Base-by-base conservation (phyloP, 2,888 invertebrate genomes). In the Dicycla oo region DNA sequence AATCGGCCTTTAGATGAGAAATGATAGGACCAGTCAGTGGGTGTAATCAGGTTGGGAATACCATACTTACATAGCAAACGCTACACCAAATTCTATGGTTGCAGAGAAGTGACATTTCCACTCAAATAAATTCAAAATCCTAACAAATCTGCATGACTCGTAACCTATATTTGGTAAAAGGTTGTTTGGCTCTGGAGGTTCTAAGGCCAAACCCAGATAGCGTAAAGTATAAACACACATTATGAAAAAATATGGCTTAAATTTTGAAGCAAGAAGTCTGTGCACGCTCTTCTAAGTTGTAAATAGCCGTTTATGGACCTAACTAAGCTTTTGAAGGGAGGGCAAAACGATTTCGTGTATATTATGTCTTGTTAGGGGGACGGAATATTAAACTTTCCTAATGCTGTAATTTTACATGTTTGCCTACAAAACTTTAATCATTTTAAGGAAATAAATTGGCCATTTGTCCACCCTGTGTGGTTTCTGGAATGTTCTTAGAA, bases 191-290 rank as follows among this genome's bases (percentile, higher is more conserved):
- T 23, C 10, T 20, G 13, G 8, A 8, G 10, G 26, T 26, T 38
- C 30, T 54, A 7, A 30, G 15, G 30, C 38, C 18, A 8, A 8
- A 20, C 20, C 38, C 18, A 13, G 11, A 20, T 26, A 63, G n/a
- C 20, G 20, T 26, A 66, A 67, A 47, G 30, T 65, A 18, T 54
- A 26, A 49, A 74, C 45, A 56, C 60, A 75, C 60, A 75, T 53
- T 67, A 67, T 30, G 66, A 30, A 60, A 64, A 75, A 56, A 75
- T 56, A 60, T 56, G 8, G 30, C 45, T 23, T 5, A 56, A 43
- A 68, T 64, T 75, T 64, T 18, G 13, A 43, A 68, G 18, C 34
- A 40, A 43, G 47, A 20, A 63, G 45, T 34, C 40, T 63, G 34
- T 66, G 34, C 67, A 54, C 6, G 26, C 43, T 58, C 53, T 54